Evolutionary conservation across 2,888 invertebrate genomes (phyloP).

Genomic region (Cecidostiba fungosa): DNA sequence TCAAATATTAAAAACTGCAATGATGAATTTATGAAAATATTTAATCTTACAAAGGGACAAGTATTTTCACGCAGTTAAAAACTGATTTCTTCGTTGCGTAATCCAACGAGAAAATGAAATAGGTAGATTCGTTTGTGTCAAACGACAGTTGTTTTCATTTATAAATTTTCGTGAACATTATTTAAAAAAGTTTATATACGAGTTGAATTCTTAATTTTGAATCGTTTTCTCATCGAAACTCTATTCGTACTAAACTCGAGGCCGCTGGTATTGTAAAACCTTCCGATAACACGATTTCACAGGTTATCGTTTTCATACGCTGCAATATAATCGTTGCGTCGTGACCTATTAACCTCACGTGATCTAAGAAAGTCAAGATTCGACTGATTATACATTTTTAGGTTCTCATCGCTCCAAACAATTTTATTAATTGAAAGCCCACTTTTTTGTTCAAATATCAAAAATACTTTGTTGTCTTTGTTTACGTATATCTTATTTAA

Average conservation of each 20-base stretch:
- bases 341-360: constrained; percentile 73
- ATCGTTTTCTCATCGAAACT: constrained; percentile 23
- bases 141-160: constrained; percentile 25
- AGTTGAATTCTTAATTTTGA: constrained; percentile 27
- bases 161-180: constrained; percentile 2
- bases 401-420: constrained; percentile 5
- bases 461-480: background rate
- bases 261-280: constrained; percentile 65
- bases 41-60: constrained; percentile 7
- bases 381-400: constrained; percentile 23
- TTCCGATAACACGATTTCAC: constrained; percentile 69
- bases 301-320: constrained; percentile 66
- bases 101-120: background rate
- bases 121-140: constrained; percentile 29
- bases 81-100: background rate
- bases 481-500: background rate
- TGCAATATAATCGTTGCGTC: constrained; percentile 59
- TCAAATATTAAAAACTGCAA: background rate
- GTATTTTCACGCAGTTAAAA: constrained; percentile 14
- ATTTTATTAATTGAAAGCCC: background rate
- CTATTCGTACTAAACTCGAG: constrained; percentile 58
- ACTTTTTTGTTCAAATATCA: background rate
- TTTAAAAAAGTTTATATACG: background rate
- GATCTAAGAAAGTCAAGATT: constrained; percentile 65
- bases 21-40: constrained; percentile 32